A percentile compares a stretch with the other conserved stretches of the same genome.
Conservation (phyloP, 2,113 vertebrate genomes). For the Hippocampus mohnikei region DNA sequence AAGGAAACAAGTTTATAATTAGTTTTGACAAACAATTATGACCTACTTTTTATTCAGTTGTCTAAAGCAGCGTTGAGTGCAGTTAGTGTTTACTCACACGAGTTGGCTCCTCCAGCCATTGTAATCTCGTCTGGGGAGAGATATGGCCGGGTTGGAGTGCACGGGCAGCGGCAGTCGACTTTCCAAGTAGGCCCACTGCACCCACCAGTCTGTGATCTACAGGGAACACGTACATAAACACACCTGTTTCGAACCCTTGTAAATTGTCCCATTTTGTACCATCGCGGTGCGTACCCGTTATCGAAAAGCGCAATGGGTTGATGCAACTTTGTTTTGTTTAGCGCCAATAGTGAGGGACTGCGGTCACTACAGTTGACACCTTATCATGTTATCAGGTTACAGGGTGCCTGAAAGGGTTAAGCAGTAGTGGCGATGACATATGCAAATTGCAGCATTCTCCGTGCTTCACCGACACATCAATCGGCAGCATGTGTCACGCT, state of each 20-base stretch:
- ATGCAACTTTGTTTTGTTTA: too few relatives aligned
- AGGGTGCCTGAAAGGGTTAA: too few relatives aligned
- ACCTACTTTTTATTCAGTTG: too few relatives aligned
- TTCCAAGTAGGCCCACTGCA: slow-evolving; percentile 77
- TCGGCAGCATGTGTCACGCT: slow-evolving; percentile 3
- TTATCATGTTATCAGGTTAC: too few relatives aligned
- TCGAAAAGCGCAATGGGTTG: too few relatives aligned
- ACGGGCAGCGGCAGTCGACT: slow-evolving; percentile 77
- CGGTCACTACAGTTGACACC: too few relatives aligned
- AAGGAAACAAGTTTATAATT: not conserved
- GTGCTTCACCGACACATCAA: not conserved
- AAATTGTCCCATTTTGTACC: too few relatives aligned
- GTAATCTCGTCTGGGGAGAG: slow-evolving; percentile 78
- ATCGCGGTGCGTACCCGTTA: too few relatives aligned
- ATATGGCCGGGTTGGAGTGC: slow-evolving; percentile 81
- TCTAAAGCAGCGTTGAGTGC: not conserved
- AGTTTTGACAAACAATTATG: not conserved
- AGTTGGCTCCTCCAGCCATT: slow-evolving; percentile 80
- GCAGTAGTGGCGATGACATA: too few relatives aligned
- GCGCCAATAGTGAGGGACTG: too few relatives aligned
- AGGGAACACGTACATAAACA: not conserved
- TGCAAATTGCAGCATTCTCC: too few relatives aligned
- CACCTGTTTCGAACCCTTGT: not conserved
- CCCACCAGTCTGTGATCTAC: slow-evolving; percentile 81
- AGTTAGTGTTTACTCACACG: slow-evolving; percentile 65